A percentile compares a stretch with the other conserved stretches of the same genome.
Evolutionary conservation across 2,888 invertebrate genomes (phyloP).

Genomic region (Idaea straminata): DNA sequence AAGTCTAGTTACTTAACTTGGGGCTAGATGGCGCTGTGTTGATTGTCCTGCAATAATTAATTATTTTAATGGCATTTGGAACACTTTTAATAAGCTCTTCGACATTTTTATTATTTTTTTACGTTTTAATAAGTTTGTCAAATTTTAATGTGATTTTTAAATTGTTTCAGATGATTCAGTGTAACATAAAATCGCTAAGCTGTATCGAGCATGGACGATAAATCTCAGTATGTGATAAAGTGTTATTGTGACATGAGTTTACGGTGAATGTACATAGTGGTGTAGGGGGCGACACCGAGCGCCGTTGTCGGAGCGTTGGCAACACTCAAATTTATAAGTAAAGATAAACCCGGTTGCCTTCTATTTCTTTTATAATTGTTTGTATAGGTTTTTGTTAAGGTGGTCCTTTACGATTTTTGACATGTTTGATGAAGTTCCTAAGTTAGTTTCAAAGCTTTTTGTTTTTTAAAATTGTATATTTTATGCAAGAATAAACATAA

Average conservation of each 20-base stretch:
- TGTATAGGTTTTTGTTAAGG: conserved; percentile 2
- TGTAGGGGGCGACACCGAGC: conserved; percentile 27
- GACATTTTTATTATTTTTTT: conserved; percentile 2
- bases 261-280: conserved; percentile 49
- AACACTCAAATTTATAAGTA: conserved; percentile 15
- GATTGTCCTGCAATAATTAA: no score
- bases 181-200: conserved; percentile 60
- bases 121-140: neutral
- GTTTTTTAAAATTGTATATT: no score
- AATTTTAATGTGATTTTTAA: conserved; percentile 3
- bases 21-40: no score
- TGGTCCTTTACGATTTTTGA: neutral
- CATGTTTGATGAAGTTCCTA: neutral
- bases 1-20: no score
- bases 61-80: no score
- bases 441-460: neutral
- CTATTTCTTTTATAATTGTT: conserved; percentile 1
- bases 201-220: conserved; percentile 76
- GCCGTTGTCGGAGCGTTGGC: conserved; percentile 20
- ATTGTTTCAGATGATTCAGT: conserved; percentile 72
- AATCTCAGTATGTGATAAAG: conserved; percentile 75
- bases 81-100: no score
- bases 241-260: conserved; percentile 53
- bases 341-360: neutral
- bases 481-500: no score